phyloP scores from a whole-genome alignment of 2,888 invertebrate genomes.

The Diabrotica balteata region DNA sequence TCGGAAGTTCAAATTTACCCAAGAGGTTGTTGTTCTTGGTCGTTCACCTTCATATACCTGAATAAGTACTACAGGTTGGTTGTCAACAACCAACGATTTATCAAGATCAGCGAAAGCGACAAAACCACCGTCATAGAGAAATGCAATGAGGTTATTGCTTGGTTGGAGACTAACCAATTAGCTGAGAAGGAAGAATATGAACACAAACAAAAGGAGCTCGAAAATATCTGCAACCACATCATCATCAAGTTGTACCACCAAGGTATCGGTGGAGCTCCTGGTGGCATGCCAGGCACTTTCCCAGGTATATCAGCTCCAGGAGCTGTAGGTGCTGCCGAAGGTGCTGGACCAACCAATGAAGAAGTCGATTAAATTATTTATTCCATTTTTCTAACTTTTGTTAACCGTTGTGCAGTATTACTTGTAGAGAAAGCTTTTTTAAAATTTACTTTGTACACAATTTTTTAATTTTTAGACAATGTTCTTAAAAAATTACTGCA shows the following conservation, averaged over 20 bases:
- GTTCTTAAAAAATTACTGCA: no score
- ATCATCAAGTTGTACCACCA: constrained; percentile 95
- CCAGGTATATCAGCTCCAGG: constrained; percentile 62
- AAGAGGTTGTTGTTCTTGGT: constrained; percentile 94
- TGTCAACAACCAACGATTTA: no score
- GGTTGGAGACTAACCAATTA: constrained; percentile 83
- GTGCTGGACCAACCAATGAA: constrained; percentile 84
- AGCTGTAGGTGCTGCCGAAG: constrained; percentile 54
- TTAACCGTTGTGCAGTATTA: no score
- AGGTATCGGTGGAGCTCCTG: constrained; percentile 75
- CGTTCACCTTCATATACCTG: constrained; percentile 92
- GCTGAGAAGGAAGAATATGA: constrained; percentile 96
- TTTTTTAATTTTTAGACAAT: no score
- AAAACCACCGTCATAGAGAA: constrained; percentile 82
- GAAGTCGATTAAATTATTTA: constrained; percentile 78
- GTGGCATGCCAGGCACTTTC: constrained; percentile 70
- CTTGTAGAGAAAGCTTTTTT: no score
- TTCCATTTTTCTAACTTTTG: no score
- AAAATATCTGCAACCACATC: constrained; percentile 91
- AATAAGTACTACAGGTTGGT: no score
- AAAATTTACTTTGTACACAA: no score
- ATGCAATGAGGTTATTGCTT: constrained; percentile 85
- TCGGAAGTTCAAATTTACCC: constrained; percentile 95
- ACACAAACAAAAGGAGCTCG: constrained; percentile 93
- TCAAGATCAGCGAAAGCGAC: constrained; percentile 84